These are phyloP conservation scores for Cyclargus thomasi DNA, from an alignment of 1,140 invertebrate species.

Conservation along the genomic window DNA sequence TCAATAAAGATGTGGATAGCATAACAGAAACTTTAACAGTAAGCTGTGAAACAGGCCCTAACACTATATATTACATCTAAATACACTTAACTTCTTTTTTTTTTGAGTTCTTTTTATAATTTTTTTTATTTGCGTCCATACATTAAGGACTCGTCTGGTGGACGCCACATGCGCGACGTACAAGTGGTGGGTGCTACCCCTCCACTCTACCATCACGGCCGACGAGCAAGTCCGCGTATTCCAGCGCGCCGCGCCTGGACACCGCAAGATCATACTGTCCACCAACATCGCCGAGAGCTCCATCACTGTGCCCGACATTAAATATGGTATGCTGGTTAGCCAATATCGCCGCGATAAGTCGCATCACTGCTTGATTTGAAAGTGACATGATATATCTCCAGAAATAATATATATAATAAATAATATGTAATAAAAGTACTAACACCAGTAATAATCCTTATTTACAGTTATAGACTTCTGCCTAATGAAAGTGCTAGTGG, in stretches of 20 bases:
- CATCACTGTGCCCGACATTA: conserved; percentile 94
- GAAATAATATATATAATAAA: no score
- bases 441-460: conserved; percentile 11
- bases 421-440: no score
- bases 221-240: conserved; percentile 90
- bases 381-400: no score
- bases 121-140: no score
- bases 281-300: conserved; percentile 99
- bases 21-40: no score
- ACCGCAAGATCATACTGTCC: conserved; percentile 91
- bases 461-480: conserved; percentile 95
- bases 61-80: no score
- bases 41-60: no score
- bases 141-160: conserved; percentile 40
- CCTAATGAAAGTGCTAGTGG: conserved; percentile 88
- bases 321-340: conserved; percentile 79
- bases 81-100: no score
- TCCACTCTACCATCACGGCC: conserved; percentile 91
- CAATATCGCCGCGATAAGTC: no score
- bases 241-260: conserved; percentile 66
- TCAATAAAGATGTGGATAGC: no score
- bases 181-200: conserved; percentile 65
- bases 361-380: no score
- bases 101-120: no score
- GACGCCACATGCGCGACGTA: conserved; percentile 37